Base-by-base conservation (phyloP, 2,888 invertebrate species). In the Lepidonotus clava region DNA sequence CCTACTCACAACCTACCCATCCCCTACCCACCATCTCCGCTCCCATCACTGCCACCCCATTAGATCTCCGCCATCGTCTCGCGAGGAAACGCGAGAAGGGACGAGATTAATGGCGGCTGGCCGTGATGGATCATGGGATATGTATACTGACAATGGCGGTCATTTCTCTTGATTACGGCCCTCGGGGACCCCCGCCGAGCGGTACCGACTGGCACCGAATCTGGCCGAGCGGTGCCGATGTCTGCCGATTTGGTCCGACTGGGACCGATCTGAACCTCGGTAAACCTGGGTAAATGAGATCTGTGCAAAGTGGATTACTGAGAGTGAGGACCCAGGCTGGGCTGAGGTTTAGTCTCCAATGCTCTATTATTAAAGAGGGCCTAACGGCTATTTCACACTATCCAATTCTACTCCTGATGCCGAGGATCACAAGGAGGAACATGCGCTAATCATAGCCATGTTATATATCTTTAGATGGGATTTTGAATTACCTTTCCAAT, bases 81-180 rank as follows among this genome's bases (percentile, higher is more conserved):
- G 61, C 61, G 61, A 61, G 61, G 61, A 61, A 61, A 61, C 61
- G 24, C 61, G 61, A 61, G 61, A 61, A 61, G 61, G 61, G n/a
- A 11, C 28, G 61, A 61, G 61, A 61, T 61, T 61, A 61, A 61
- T 61, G 61, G 61, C 28, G 28, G 61, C 61, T 24, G 28, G n/a
- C 61, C 61, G 61, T 61, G 61, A 61, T 61, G 61, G 61, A 61
- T 61, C 28, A 61, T 61, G 61, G 61, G 61, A 61, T 61, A 61
- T 61, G 61, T 61, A 61, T 61, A 61, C 24, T 32, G 61, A 61
- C 61, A 61, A 61, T 61, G 24, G 61, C 61, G 61, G 61, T 61
- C 61, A 61, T 61, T 61, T 61, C 61, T 61, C 61, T 61, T 61
- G 61, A 61, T 61, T 61, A 61, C 61, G 61, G 6, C n/a, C n/a